phyloP scores from a whole-genome alignment of 2,113 vertebrate genomes.

The Sinosuthora webbiana region DNA sequence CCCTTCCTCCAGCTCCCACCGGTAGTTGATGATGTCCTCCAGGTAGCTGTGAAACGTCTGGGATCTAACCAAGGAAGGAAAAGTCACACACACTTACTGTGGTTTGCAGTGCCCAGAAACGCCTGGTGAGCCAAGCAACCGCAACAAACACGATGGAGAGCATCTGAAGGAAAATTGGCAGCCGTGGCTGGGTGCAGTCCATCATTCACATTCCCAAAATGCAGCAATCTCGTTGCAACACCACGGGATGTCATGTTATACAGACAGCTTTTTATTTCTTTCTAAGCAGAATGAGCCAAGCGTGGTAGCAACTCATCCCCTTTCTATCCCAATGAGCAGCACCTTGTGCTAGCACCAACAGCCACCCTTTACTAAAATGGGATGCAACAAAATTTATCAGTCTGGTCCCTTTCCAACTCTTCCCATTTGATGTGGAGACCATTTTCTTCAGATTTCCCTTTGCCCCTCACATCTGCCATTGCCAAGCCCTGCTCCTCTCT shows the following conservation, averaged over 20 bases:
- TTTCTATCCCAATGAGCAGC: not conserved
- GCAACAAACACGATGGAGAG: not conserved
- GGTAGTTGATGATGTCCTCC: constrained; percentile 97
- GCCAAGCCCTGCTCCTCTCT: not conserved
- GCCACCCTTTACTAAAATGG: not conserved
- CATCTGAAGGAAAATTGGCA: not conserved
- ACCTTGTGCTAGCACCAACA: not conserved
- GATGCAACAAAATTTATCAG: rapidly evolving
- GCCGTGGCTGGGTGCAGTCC: not conserved
- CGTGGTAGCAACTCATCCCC: not conserved
- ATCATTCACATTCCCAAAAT: not conserved
- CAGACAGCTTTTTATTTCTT: not conserved
- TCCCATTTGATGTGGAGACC: not conserved
- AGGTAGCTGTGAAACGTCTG: constrained; percentile 92
- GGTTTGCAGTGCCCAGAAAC: not conserved
- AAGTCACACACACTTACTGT: not conserved
- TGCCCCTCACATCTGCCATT: not conserved
- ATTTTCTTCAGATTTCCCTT: not conserved
- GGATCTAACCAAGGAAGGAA: constrained; percentile 71
- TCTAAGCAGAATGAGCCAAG: not conserved
- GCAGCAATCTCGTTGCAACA: not conserved
- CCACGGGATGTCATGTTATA: rapidly evolving
- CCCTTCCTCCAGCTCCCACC: constrained; percentile 97
- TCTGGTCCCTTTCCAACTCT: not conserved
- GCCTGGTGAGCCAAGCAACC: not conserved